These are phyloP conservation scores for Myiagra hebetior DNA, from an alignment of 2,113 vertebrate species.

Conservation along the genomic window DNA sequence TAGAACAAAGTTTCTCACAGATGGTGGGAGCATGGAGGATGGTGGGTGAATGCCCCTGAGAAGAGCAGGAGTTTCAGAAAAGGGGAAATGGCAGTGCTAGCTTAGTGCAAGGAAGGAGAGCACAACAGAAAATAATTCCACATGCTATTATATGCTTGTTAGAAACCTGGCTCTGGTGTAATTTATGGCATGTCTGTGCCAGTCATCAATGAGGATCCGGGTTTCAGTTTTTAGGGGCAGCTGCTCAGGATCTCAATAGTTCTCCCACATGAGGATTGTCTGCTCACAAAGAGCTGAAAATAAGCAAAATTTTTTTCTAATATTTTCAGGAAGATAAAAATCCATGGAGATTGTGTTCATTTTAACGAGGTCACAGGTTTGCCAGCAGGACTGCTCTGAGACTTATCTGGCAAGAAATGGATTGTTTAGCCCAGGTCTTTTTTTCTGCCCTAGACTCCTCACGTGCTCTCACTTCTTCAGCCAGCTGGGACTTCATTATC, in stretches of 20 bases:
- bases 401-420: neutral
- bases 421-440: neutral
- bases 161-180: neutral
- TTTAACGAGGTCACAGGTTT: neutral
- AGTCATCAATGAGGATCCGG: neutral
- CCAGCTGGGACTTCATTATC: neutral
- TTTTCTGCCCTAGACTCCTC: neutral
- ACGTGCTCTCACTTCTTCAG: neutral
- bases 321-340: constrained; percentile 6
- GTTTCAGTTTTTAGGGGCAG: neutral
- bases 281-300: neutral
- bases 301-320: neutral
- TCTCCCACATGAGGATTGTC: neutral
- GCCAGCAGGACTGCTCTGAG: neutral
- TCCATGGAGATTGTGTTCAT: neutral
- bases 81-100: neutral
- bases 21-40: neutral
- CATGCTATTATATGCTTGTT: neutral
- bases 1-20: neutral
- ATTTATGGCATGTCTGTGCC: neutral
- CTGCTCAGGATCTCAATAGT: neutral
- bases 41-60: neutral
- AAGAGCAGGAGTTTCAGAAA: neutral
- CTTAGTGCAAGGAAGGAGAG: neutral
- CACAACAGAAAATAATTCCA: neutral